These are phyloP conservation scores for Pseudochirops cupreus DNA, from an alignment of 2,797 vertebrate genomes.

Conservation along the genomic window DNA sequence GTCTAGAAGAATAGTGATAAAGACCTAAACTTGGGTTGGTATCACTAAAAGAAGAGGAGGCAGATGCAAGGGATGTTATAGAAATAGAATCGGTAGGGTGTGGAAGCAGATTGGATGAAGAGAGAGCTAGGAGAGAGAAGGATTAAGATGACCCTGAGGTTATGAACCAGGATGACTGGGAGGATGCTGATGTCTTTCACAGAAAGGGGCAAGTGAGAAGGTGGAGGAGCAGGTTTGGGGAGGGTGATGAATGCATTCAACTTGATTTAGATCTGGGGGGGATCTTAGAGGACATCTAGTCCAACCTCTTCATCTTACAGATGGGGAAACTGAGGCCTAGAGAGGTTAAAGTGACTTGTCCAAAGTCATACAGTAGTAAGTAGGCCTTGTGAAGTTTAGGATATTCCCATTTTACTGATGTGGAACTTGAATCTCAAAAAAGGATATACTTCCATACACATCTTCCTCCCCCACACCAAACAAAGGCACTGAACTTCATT, in stretches of 20 bases:
- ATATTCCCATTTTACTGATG: not conserved
- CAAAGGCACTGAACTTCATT: not conserved
- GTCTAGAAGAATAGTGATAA: not conserved
- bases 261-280: not conserved
- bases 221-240: not conserved
- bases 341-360: not conserved
- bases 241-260: not conserved
- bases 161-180: not conserved
- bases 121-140: not conserved
- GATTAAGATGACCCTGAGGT: not conserved
- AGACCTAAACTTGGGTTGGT: not conserved
- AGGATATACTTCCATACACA: not conserved
- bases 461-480: not conserved
- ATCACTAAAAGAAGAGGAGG: not conserved
- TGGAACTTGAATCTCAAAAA: not conserved
- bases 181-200: not conserved
- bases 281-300: not conserved
- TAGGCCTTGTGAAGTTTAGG: not conserved
- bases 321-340: not conserved
- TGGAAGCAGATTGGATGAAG: not conserved
- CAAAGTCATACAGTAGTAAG: not conserved
- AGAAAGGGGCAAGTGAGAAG: not conserved
- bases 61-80: not conserved
- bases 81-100: not conserved
- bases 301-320: not conserved